These are phyloP conservation scores for Tapirus indicus DNA, from an alignment of 2,797 vertebrate genomes.

Conservation along the genomic window DNA sequence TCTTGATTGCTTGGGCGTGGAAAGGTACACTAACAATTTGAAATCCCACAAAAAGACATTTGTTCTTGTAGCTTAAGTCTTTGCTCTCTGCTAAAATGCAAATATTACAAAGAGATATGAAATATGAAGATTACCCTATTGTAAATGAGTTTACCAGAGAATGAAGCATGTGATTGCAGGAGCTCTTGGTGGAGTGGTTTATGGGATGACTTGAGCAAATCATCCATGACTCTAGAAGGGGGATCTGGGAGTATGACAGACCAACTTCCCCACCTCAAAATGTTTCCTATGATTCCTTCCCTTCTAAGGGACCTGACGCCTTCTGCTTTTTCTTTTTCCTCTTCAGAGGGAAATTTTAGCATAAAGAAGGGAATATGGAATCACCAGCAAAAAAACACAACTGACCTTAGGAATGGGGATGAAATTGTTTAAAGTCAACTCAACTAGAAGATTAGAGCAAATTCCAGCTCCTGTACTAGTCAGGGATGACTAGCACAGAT, in stretches of 20 bases:
- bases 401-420: background rate
- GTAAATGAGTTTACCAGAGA: background rate
- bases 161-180: background rate
- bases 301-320: background rate
- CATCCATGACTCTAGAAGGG: background rate
- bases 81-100: background rate
- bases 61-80: background rate
- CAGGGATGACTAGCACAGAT: background rate
- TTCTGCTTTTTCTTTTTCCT: background rate
- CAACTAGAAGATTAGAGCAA: background rate
- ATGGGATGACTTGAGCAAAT: background rate
- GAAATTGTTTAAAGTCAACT: background rate
- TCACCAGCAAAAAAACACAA: background rate
- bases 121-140: background rate
- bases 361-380: background rate
- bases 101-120: background rate
- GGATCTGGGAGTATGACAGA: too few species aligned
- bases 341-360: background rate
- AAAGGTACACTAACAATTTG: background rate
- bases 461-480: background rate
- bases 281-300: fast-evolving
- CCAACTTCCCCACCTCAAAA: background rate
- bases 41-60: background rate
- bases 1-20: background rate
- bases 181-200: background rate